These are phyloP conservation scores for Cheilosia vernalis DNA, from an alignment of 2,888 invertebrate genomes.

Conservation along the genomic window DNA sequence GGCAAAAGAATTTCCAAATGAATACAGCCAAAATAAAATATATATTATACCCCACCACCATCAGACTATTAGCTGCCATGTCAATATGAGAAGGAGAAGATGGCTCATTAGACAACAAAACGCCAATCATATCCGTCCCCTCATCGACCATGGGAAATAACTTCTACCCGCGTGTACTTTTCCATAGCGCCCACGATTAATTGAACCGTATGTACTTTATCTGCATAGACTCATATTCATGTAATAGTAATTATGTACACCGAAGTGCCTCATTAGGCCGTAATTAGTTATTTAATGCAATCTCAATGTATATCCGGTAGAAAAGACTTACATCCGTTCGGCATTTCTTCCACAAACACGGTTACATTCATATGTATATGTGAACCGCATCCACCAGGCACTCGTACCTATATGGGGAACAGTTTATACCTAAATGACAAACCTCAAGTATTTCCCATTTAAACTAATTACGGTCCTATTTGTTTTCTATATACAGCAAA, in stretches of 20 bases:
- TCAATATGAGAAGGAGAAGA: not conserved
- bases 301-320: constrained; percentile 59
- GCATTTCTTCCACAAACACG: constrained; percentile 26
- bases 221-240: not conserved
- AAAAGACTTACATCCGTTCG: constrained; percentile 49
- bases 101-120: constrained; percentile 15
- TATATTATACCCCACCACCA: too few species aligned
- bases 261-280: constrained; percentile 45
- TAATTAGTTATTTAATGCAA: constrained; percentile 60
- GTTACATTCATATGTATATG: not conserved
- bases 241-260: constrained; percentile 18
- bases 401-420: constrained; percentile 13
- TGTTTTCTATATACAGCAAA: constrained; percentile 9
- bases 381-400: not conserved
- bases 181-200: constrained; percentile 28
- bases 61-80: too few species aligned
- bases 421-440: constrained; percentile 39
- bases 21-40: too few species aligned
- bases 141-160: constrained; percentile 14
- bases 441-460: constrained; percentile 41
- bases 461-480: constrained; percentile 37
- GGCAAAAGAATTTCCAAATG: too few species aligned
- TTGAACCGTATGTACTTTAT: constrained; percentile 11
- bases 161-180: not conserved
- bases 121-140: constrained; percentile 35